Base-by-base conservation (phyloP, 2,888 invertebrate species). In the Mimas tiliae region DNA sequence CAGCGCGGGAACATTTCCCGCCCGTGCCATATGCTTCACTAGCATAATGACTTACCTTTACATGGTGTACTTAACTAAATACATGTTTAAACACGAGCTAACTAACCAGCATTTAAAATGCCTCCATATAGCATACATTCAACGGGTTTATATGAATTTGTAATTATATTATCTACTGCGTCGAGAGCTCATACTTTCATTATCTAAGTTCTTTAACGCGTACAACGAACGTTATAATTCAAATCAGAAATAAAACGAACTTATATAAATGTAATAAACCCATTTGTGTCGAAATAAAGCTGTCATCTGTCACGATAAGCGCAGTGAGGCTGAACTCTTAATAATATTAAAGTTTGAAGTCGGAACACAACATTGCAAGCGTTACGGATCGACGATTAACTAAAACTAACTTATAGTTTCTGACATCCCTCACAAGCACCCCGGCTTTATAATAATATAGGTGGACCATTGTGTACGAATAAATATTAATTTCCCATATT, bases 31-130 rank as follows among this genome's bases (percentile, higher is more conserved):
- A 14, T 45, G 14, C 45, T 7, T 42, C 11, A 34, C 34, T 9
- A 42, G 16, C 38, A 58, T 58, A 42, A 58, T 42, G 19, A 58
- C 58, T 58, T 58, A 58, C 19, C 58, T 69, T 65, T 72, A 74
- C 74, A 77, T 72, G 75, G 76, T 70, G 70, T 70, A 71, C 62
- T 68, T 72, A 72, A 72, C 74, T 72, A 72, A 77, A 77, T 78
- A 81, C 77, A 81, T 76, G 72, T 78, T 79, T 80, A 82, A 80
- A 84, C 80, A 83, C 79, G 77, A 79, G 80, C 75, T 81, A 79
- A 58, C 58, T 75, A 76, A 74, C 75, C 67, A 76, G 76, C 76
- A 77, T 77, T 77, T 58, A 58, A 77, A 76, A 76, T 77, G 76
- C 78, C 78, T 76, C 58, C 58, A 58, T 19, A 68, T 58, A 68